Conservation (phyloP, 2,888 invertebrate genomes). For the Xylota sylvarum region DNA sequence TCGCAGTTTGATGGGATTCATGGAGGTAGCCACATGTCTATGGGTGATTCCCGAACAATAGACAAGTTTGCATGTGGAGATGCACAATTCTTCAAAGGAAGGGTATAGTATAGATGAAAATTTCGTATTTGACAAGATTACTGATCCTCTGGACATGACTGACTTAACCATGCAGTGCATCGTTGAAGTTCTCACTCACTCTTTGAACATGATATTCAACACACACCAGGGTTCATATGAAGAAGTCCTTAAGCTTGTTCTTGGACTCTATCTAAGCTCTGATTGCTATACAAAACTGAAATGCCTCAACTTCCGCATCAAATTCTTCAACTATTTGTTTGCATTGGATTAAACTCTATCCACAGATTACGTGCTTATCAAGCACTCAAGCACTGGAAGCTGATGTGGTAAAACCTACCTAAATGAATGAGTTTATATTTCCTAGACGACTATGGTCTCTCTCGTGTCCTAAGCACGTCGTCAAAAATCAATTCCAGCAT, state of each 20-base stretch:
- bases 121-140: slow-evolving; percentile 33
- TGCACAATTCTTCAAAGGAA: slow-evolving; percentile 51
- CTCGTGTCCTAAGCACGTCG: slow-evolving; percentile 17
- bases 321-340: slow-evolving; percentile 51
- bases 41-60: slow-evolving; percentile 4
- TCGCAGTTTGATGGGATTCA: slow-evolving; percentile 19
- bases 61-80: slow-evolving; percentile 41
- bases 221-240: slow-evolving; percentile 1
- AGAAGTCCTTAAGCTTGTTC: slow-evolving; percentile 33
- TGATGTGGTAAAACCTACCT: slow-evolving; percentile 58
- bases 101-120: slow-evolving; percentile 57
- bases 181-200: slow-evolving; percentile 34
- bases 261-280: slow-evolving; percentile 38
- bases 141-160: slow-evolving; percentile 19
- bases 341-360: slow-evolving; percentile 12
- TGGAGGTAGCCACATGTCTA: slow-evolving; percentile 18
- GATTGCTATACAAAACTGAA: slow-evolving; percentile 59
- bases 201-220: slow-evolving; percentile 34
- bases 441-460: slow-evolving; percentile 43
- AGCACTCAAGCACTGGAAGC: slow-evolving; percentile 60
- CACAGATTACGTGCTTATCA: slow-evolving; percentile 38
- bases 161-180: slow-evolving; percentile 59
- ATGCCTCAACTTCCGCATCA: slow-evolving; percentile 50
- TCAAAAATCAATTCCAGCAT: slow-evolving; percentile 10
- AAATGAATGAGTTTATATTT: slow-evolving; percentile 42